Evolutionary conservation across 1,140 invertebrate species (phyloP).

Genomic region (Yoshiicerus persimilis): DNA sequence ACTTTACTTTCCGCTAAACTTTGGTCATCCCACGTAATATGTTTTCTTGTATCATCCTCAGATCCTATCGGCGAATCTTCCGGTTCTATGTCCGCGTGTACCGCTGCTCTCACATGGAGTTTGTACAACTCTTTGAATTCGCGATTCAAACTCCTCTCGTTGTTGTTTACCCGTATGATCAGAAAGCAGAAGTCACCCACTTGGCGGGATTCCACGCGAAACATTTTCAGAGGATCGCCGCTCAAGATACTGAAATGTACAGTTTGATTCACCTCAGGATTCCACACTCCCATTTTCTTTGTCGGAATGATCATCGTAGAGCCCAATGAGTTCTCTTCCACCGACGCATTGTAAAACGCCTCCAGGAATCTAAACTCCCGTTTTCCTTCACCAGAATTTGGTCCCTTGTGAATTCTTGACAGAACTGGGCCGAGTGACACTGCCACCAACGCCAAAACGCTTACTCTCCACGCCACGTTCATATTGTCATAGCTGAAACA

Average conservation of each 20-base stretch:
- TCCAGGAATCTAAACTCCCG: conserved; percentile 65
- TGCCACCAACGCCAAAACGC: conserved; percentile 15
- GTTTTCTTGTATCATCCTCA: conserved; percentile 48
- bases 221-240: conserved; percentile 85
- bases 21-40: conserved; percentile 45
- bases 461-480: conserved; percentile 8
- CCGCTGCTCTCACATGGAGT: conserved; percentile 76
- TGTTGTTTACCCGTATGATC: conserved; percentile 68
- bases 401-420: conserved; percentile 24
- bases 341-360: conserved; percentile 80
- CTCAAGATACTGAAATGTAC: conserved; percentile 79
- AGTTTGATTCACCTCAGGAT: conserved; percentile 55
- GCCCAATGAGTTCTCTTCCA: conserved; percentile 86
- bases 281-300: conserved; percentile 69
- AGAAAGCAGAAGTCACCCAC: conserved; percentile 94
- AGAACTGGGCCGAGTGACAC: conserved; percentile 29
- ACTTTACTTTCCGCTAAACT: not conserved
- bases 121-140: conserved; percentile 82
- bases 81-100: conserved; percentile 55
- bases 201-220: conserved; percentile 82
- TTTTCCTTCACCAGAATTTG: not conserved
- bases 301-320: conserved; percentile 73
- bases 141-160: conserved; percentile 85
- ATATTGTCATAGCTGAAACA: conserved; percentile 40
- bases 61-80: conserved; percentile 57